Percentiles rank a stretch among this genome's conserved stretches.
Conservation (phyloP, 2,888 invertebrate species). For the Drosophila picticornis region DNA sequence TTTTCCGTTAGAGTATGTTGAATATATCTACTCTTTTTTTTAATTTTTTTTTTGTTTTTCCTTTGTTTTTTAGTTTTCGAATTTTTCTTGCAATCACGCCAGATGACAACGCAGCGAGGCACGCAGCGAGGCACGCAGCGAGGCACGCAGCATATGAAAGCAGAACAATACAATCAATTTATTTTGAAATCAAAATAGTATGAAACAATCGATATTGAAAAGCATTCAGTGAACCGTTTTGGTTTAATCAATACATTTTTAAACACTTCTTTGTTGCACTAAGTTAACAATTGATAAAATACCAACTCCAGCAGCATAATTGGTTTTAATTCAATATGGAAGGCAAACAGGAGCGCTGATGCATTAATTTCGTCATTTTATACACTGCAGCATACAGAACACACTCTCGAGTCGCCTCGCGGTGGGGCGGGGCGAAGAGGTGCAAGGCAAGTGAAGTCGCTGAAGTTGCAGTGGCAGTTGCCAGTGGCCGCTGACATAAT, state of each 20-base stretch:
- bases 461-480: slow-evolving; percentile 27
- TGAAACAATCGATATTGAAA: not conserved
- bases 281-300: slow-evolving; percentile 7
- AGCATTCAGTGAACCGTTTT: too few species aligned
- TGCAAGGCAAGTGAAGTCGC: not conserved
- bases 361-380: not conserved
- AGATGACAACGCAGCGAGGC: slow-evolving; percentile 31
- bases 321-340: not conserved
- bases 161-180: slow-evolving; percentile 20
- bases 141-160: slow-evolving; percentile 18
- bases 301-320: not conserved
- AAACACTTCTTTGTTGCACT: not conserved
- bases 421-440: too few species aligned
- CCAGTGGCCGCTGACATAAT: slow-evolving; percentile 47
- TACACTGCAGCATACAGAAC: too few species aligned
- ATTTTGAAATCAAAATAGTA: not conserved
- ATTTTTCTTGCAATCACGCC: slow-evolving; percentile 22
- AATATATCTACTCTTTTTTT: slow-evolving; percentile 14
- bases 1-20: slow-evolving; percentile 11
- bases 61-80: slow-evolving; percentile 4
- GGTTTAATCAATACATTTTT: not conserved
- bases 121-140: slow-evolving; percentile 20
- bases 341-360: not conserved
- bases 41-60: not conserved
- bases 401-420: not conserved